Conservation (phyloP, 2,888 invertebrate species). For the Hipparchia sbordonii region DNA sequence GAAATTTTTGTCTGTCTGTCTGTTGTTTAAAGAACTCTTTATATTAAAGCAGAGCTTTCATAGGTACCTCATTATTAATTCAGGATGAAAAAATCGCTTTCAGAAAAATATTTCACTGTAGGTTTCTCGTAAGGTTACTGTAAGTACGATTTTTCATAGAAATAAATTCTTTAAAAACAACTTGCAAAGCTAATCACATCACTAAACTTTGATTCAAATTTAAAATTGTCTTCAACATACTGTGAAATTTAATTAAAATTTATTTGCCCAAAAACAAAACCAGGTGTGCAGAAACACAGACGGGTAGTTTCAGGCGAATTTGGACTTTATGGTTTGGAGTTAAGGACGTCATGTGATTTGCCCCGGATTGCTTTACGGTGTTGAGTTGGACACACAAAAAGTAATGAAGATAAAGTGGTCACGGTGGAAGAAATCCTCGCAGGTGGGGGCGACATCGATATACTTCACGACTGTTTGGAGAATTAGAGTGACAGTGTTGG, state of each 20-base stretch:
- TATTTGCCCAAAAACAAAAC: slow-evolving; percentile 14
- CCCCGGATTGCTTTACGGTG: slow-evolving; percentile 18
- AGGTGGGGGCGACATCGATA: slow-evolving; percentile 60
- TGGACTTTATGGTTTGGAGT: background rate
- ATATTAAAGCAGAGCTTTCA: too few relatives aligned
- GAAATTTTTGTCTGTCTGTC: too few relatives aligned
- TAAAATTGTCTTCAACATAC: background rate
- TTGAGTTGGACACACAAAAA: slow-evolving; percentile 41
- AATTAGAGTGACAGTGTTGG: slow-evolving; percentile 33
- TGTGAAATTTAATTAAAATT: slow-evolving; percentile 6
- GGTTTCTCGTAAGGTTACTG: too few relatives aligned
- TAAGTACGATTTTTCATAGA: too few relatives aligned
- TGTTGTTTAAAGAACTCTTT: too few relatives aligned
- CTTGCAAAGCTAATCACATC: background rate
- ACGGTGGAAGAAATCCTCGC: slow-evolving; percentile 54
- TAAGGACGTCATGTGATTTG: background rate
- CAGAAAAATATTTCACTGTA: too few relatives aligned
- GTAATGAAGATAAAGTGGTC: slow-evolving; percentile 70
- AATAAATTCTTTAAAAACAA: too few relatives aligned
- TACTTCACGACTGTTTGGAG: slow-evolving; percentile 48
- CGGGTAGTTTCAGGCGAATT: background rate
- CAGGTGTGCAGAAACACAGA: slow-evolving; percentile 14
- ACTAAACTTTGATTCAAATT: background rate
- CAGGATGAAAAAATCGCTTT: too few relatives aligned
- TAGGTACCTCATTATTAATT: too few relatives aligned